Conservation (phyloP, 2,888 invertebrate species). For the Pristionchus fissidentatus region DNA sequence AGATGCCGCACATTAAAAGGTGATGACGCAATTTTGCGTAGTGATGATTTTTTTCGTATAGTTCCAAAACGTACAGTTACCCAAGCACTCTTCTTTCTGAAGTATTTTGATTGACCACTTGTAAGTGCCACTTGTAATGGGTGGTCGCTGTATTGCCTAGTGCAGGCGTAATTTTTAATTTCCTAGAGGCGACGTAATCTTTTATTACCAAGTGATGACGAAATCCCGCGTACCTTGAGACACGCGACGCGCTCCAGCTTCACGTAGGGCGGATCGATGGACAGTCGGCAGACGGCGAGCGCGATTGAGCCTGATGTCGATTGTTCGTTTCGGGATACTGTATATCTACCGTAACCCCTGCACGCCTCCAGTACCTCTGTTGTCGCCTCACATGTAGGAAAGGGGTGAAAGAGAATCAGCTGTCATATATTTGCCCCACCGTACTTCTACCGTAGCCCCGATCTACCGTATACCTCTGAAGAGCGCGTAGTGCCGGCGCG, state of each 20-base stretch:
- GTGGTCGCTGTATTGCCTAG: no score
- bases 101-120: no score
- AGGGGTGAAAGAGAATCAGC: neutral
- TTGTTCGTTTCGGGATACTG: no score
- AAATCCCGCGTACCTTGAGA: slow-evolving; percentile 5
- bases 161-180: no score
- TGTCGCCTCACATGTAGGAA: no score
- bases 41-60: neutral
- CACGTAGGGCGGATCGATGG: slow-evolving; percentile 13
- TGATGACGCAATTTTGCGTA: no score
- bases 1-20: no score
- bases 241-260: slow-evolving; percentile 45
- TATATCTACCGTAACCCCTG: neutral
- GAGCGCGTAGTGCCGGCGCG: slow-evolving; percentile 42
- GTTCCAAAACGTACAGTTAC: neutral
- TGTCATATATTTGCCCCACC: neutral
- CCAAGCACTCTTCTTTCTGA: neutral
- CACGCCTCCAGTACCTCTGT: neutral
- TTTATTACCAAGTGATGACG: neutral
- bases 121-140: no score
- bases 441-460: neutral
- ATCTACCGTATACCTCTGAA: neutral
- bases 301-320: neutral
- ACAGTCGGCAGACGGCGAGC: slow-evolving; percentile 39
- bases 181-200: no score